Evolutionary conservation across 2,113 vertebrate genomes (phyloP).

Genomic region (Oostethus manadensis): DNA sequence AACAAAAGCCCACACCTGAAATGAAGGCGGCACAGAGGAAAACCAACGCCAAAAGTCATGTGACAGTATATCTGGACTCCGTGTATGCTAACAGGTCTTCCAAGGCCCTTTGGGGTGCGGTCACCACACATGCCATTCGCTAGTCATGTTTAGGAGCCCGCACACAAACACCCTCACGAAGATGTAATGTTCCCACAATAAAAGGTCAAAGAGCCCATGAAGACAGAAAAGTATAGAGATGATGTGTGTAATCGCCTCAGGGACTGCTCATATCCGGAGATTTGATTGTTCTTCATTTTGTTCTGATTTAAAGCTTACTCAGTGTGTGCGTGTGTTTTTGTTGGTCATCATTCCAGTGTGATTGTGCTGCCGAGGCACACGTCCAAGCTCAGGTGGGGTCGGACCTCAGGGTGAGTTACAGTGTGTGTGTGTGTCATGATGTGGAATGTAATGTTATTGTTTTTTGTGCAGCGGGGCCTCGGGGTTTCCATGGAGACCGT

Average conservation of each 20-base stretch:
- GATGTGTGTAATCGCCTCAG: neutral
- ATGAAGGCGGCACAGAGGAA: no score
- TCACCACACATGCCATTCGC: no score
- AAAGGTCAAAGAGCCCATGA: no score
- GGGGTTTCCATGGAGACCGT: neutral
- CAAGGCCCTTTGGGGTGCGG: no score
- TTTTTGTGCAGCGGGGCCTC: slow-evolving; percentile 28
- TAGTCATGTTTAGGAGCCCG: no score
- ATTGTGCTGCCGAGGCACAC: slow-evolving; percentile 59
- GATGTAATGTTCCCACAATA: no score
- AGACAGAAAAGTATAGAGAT: no score
- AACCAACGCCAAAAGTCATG: no score
- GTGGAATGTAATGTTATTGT: slow-evolving; percentile 34
- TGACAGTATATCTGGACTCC: no score
- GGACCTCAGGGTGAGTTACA: slow-evolving; percentile 57
- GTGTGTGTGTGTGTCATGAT: slow-evolving; percentile 45
- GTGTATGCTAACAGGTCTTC: no score
- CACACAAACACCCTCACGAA: no score
- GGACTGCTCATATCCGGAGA: slow-evolving; percentile 9
- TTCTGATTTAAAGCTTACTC: slow-evolving; percentile 12
- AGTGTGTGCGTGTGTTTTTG: slow-evolving; percentile 31
- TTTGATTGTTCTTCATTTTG: slow-evolving; percentile 7
- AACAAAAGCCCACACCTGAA: no score
- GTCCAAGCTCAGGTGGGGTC: slow-evolving; percentile 65
- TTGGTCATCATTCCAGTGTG: slow-evolving; percentile 28